Evolutionary conservation across 2,113 vertebrate genomes (phyloP).

Genomic region (Mystacornis crossleyi): DNA sequence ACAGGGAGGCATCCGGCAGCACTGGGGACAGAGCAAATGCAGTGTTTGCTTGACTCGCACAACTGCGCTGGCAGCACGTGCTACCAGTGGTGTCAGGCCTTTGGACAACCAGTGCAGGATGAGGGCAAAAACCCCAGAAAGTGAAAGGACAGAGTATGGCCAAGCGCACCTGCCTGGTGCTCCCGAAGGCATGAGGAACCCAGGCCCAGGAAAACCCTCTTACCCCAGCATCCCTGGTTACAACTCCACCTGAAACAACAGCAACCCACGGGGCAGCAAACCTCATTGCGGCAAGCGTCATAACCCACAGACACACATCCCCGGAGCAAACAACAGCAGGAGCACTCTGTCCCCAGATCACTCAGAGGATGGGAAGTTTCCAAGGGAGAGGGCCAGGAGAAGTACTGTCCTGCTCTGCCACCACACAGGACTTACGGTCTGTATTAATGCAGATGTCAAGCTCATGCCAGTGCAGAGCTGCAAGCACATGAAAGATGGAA

Average conservation of each 20-base stretch:
- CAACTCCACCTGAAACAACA: not conserved
- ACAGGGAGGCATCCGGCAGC: accelerated
- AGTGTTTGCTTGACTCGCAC: accelerated
- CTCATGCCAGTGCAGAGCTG: accelerated
- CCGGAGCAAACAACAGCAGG: accelerated
- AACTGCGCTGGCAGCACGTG: accelerated
- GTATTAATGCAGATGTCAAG: accelerated
- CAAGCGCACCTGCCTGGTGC: not conserved
- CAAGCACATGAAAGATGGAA: not conserved
- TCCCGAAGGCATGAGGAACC: not conserved
- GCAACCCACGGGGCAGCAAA: not conserved
- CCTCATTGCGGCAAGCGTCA: accelerated
- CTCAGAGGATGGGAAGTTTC: accelerated
- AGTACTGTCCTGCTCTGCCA: not conserved
- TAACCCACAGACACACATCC: not conserved
- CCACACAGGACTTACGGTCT: accelerated
- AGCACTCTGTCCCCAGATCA: not conserved
- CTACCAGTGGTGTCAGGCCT: not conserved
- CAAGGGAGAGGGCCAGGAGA: not conserved
- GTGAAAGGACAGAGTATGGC: not conserved
- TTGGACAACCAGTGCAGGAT: not conserved
- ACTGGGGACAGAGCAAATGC: not conserved
- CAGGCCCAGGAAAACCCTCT: not conserved
- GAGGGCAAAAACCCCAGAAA: not conserved
- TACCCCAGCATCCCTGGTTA: not conserved